A percentile compares a stretch with the other conserved stretches of the same genome.
phyloP scores from a whole-genome alignment of 2,888 invertebrate species.

The Sussaba pulchella region DNA sequence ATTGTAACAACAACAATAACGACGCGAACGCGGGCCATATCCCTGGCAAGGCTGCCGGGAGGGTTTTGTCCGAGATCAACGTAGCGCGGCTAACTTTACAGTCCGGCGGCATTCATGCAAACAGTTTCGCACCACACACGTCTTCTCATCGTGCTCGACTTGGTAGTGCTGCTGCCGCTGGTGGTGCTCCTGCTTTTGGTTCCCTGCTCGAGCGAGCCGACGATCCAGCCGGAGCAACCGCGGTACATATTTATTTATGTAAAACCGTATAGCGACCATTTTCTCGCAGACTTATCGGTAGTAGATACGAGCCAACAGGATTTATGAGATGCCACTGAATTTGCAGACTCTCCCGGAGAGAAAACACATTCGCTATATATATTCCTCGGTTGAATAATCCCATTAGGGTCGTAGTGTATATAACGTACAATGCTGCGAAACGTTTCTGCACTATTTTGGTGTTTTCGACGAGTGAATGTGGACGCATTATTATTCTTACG shows the following conservation, averaged over 20 bases:
- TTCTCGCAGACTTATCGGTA: slow-evolving; percentile 62
- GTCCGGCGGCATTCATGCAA: slow-evolving; percentile 78
- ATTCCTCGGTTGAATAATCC: slow-evolving; percentile 62
- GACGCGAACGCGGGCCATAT: slow-evolving; percentile 2
- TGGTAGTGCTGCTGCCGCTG: slow-evolving; percentile 28
- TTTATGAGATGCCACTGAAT: slow-evolving; percentile 74
- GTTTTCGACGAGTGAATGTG: not conserved
- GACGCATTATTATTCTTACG: not conserved
- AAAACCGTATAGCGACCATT: slow-evolving; percentile 69
- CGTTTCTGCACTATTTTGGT: not conserved
- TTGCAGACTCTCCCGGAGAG: slow-evolving; percentile 35
- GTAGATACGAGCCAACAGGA: slow-evolving; percentile 68
- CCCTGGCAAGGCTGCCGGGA: slow-evolving; percentile 13
- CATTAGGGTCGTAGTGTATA: slow-evolving; percentile 44
- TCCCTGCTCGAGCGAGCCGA: slow-evolving; percentile 40
- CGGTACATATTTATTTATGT: slow-evolving; percentile 76
- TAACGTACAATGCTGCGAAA: not conserved
- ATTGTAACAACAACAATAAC: slow-evolving; percentile 53
- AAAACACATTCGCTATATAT: slow-evolving; percentile 42
- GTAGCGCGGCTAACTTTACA: slow-evolving; percentile 78
- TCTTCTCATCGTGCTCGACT: slow-evolving; percentile 69
- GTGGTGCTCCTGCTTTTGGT: slow-evolving; percentile 29
- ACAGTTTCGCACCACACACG: slow-evolving; percentile 76
- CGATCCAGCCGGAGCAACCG: slow-evolving; percentile 37
- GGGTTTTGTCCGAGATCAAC: slow-evolving; percentile 79